Percentiles rank a stretch among this genome's conserved stretches.
Conservation (phyloP, 2,888 invertebrate genomes). For the Mythimna albipuncta region DNA sequence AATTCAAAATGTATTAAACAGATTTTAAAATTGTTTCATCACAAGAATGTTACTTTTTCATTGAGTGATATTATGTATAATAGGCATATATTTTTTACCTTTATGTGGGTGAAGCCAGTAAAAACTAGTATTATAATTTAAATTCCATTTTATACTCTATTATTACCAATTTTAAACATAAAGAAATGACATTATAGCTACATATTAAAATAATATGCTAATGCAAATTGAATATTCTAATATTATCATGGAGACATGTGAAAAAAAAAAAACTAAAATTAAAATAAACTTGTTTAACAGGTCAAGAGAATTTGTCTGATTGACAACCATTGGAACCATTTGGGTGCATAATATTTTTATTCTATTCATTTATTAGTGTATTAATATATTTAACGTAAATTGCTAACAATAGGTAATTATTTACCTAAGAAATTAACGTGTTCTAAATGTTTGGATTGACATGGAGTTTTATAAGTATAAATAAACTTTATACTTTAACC, state of each 20-base stretch:
- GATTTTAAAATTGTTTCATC: no score
- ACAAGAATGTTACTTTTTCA: no score
- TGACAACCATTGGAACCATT: slow-evolving; percentile 1
- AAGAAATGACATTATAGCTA: background rate
- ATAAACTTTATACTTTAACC: no score
- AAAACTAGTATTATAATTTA: background rate
- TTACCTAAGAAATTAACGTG: no score
- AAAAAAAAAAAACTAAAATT: slow-evolving; percentile 23
- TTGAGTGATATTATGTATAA: no score
- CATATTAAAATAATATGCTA: background rate
- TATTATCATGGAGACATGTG: background rate
- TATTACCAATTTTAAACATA: background rate
- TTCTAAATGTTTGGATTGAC: no score
- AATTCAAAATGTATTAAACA: no score
- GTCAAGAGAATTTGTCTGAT: background rate
- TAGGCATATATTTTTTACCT: no score
- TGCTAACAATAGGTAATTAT: background rate
- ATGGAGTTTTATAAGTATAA: no score
- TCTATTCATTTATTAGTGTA: no score
- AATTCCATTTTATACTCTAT: background rate
- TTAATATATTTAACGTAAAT: slow-evolving; percentile 11
- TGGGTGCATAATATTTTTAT: no score
- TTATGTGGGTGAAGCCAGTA: no score
- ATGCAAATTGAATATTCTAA: background rate
- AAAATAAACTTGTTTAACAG: slow-evolving; percentile 14